phyloP scores from a whole-genome alignment of 2,113 vertebrate species.

The Anthoscopus minutus region DNA sequence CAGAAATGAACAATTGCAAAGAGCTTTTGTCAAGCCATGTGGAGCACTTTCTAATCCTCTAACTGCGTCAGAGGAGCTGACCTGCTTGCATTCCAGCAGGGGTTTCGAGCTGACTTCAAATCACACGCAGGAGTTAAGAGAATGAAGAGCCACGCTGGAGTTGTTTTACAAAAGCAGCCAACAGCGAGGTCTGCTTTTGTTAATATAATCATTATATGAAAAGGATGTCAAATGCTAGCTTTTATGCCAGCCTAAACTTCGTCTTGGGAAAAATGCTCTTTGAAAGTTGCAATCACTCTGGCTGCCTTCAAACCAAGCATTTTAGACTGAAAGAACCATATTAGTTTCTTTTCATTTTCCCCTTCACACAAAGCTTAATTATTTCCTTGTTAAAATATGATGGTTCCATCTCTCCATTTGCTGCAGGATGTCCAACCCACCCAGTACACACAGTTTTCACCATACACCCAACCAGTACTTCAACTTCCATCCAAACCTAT shows the following conservation, averaged over 20 bases:
- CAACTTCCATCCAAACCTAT: not conserved
- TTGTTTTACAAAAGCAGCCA: slow-evolving; percentile 35
- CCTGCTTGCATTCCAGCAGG: slow-evolving; percentile 21
- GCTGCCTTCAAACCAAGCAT: not conserved
- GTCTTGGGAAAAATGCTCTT: slow-evolving; percentile 26
- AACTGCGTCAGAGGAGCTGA: not conserved
- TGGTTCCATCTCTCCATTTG: not conserved
- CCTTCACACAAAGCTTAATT: not conserved
- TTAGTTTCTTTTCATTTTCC: not conserved
- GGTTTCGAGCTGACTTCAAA: not conserved
- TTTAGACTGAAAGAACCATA: not conserved
- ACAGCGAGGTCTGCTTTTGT: slow-evolving; percentile 13
- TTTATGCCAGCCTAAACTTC: slow-evolving; percentile 13
- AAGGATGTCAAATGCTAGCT: slow-evolving; percentile 38
- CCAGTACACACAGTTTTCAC: not conserved
- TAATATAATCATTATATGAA: slow-evolving; percentile 24
- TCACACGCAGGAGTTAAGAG: not conserved
- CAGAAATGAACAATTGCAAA: not conserved
- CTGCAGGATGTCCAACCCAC: not conserved
- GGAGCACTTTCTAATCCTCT: not conserved
- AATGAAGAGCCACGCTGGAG: not conserved
- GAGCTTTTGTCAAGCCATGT: not conserved
- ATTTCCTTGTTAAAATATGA: not conserved
- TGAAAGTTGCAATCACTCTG: not conserved
- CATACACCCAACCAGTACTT: not conserved